These are phyloP conservation scores for Melanerpes formicivorus DNA, from an alignment of 2,113 vertebrate genomes.

Conservation along the genomic window DNA sequence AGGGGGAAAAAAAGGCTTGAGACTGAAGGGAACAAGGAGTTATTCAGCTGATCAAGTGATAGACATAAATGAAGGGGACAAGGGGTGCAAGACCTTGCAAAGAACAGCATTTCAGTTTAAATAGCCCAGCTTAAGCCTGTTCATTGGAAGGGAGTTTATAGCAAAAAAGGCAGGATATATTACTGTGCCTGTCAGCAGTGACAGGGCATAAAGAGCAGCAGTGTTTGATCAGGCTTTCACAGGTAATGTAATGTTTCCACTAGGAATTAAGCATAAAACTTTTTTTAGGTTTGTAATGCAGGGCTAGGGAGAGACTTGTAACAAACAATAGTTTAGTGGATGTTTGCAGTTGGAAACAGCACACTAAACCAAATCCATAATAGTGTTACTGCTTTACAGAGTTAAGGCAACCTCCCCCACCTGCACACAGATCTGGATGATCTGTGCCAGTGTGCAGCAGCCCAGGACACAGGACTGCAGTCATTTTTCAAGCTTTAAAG, in stretches of 20 bases:
- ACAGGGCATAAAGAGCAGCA: conserved; percentile 50
- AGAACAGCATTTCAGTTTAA: conserved; percentile 60
- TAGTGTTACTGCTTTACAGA: background rate
- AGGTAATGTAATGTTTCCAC: conserved; percentile 63
- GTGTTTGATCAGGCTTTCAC: conserved; percentile 57
- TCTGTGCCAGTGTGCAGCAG: background rate
- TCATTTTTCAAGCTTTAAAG: background rate
- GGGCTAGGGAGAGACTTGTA: background rate
- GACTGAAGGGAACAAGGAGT: conserved; percentile 38
- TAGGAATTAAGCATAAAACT: conserved; percentile 62
- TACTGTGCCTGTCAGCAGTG: conserved; percentile 6
- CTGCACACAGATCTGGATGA: background rate
- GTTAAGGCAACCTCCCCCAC: background rate
- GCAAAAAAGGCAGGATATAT: conserved; percentile 44
- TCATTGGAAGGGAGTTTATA: conserved; percentile 11
- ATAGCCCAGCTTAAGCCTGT: conserved; percentile 27
- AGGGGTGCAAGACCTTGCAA: conserved; percentile 22
- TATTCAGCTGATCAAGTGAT: conserved; percentile 58
- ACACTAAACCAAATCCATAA: background rate
- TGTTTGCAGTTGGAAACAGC: background rate
- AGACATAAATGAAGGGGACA: conserved; percentile 4
- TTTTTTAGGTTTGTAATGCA: background rate
- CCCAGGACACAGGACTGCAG: background rate
- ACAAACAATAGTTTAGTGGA: background rate
- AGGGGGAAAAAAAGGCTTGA: background rate